A percentile compares a stretch with the other conserved stretches of the same genome.
phyloP scores from a whole-genome alignment of 2,797 vertebrate species.

The Myripristis jacobus region DNA sequence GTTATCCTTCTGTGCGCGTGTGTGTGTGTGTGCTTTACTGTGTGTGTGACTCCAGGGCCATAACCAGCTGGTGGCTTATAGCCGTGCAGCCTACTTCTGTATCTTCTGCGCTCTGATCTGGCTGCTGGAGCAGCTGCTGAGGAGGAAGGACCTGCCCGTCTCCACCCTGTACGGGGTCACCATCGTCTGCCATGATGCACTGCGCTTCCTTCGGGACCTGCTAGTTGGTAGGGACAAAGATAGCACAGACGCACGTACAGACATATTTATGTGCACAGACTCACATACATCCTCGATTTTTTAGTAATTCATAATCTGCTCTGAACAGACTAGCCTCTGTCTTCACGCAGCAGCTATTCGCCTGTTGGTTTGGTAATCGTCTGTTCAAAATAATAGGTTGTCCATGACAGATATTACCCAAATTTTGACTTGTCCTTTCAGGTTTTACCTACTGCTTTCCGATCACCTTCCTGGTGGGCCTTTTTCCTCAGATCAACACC shows the following conservation, averaged over 20 bases:
- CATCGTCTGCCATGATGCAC: conserved; percentile 87
- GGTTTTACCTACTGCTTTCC: conserved; percentile 96
- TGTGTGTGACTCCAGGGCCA: conserved; percentile 87
- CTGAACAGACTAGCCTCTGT: no score
- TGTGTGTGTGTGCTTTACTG: neutral
- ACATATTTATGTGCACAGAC: neutral
- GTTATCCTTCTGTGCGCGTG: neutral
- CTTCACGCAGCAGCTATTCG: neutral
- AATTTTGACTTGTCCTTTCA: conserved; percentile 58
- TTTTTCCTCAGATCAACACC: conserved; percentile 98
- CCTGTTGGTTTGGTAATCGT: neutral
- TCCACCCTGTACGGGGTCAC: conserved; percentile 91
- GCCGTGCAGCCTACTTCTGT: conserved; percentile 97
- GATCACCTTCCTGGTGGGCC: conserved; percentile 93
- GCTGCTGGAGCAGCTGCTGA: conserved; percentile 91
- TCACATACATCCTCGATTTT: neutral
- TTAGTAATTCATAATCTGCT: no score
- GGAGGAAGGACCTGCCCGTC: conserved; percentile 85
- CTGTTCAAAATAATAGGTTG: neutral
- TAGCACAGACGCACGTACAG: neutral
- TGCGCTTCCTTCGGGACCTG: conserved; percentile 87
- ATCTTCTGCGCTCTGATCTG: conserved; percentile 95
- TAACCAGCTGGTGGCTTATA: conserved; percentile 96
- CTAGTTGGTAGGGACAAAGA: conserved; percentile 87
- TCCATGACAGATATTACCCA: neutral